Conservation (phyloP, 2,113 vertebrate genomes). For the Synodontis membranacea region DNA sequence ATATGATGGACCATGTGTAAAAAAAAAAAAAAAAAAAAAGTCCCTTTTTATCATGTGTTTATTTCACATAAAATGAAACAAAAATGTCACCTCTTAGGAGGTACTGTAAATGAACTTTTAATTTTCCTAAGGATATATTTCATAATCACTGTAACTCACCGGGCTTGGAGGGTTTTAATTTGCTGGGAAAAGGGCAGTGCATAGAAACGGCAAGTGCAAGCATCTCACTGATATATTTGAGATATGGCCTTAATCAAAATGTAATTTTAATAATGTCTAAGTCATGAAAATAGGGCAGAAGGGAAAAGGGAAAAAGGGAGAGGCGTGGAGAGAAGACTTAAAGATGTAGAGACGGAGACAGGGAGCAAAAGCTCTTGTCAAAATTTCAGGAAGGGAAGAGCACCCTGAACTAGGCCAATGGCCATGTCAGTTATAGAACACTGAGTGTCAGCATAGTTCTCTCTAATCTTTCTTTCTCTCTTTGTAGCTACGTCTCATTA, state of each 20-base stretch:
- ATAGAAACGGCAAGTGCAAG: neutral
- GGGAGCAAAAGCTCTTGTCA: constrained; percentile 36
- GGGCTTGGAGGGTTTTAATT: constrained; percentile 33
- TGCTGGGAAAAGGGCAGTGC: neutral
- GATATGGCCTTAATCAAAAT: constrained; percentile 47
- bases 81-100: constrained; percentile 18
- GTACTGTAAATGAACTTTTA: constrained; percentile 9
- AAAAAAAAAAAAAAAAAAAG: neutral
- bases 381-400: constrained; percentile 38
- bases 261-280: constrained; percentile 51
- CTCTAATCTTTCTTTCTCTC: neutral
- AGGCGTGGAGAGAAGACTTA: neutral
- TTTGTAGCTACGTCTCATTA: constrained; percentile 7
- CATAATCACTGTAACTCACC: constrained; percentile 31
- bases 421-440: constrained; percentile 27
- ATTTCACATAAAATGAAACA: constrained; percentile 13
- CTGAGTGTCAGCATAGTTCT: constrained; percentile 7
- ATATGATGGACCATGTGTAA: neutral
- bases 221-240: constrained; percentile 44
- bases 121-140: neutral
- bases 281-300: constrained; percentile 43
- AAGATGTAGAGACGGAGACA: neutral
- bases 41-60: neutral
- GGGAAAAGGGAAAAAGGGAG: neutral
- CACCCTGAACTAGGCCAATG: constrained; percentile 42